Base-by-base conservation (phyloP, 2,113 vertebrate genomes). In the Lethenteron reissneri region DNA sequence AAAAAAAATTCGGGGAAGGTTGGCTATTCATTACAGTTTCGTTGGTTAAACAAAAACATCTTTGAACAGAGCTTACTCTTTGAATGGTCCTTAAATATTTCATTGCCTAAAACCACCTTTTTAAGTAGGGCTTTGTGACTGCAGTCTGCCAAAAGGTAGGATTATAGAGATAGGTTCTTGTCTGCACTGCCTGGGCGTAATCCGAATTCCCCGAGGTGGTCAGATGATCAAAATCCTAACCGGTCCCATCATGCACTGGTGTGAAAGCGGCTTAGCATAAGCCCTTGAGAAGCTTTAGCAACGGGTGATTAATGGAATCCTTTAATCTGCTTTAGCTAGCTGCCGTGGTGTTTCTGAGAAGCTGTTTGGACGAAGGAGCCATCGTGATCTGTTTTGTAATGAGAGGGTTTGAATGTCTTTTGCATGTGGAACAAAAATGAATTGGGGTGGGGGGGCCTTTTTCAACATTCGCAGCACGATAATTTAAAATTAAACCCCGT, bases 221-320 rank as follows among this genome's bases (percentile, higher is more conserved):
- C 41, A 41, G 64, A 11, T 25, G 64, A 25, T 17, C 25, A 68
- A 17, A n/a, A 25, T 68, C 64, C 64, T n/a, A 68, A 68, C 64
- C n/a, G n/a, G 64, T 68, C 64, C 64, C 64, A 25, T 68, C 64
- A 68, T 68, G 64, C 64, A 68, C 64, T 68, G 10, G 64, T 68
- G 25, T 25, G 64, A 68, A 68, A 68, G 64, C 64, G 25, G 64
- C 64, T 68, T 68, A 68, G 64, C 64, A 3, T 68, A 68, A 68
- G 64, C 64, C 25, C 25, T 25, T 68, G 64, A 68, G 64, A 68
- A 68, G 64, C n/a, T 68, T 68, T 68, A 68, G 64, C 64, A 68
- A 68, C 25, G 64, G 64, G 64, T 68, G 64, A 68, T 68, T 68
- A 68, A 68, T 25, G 64, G 64, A 68, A 68, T 68, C 64, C 64